These are phyloP conservation scores for Batillaria attramentaria DNA, from an alignment of 1,140 invertebrate species.

Conservation along the genomic window DNA sequence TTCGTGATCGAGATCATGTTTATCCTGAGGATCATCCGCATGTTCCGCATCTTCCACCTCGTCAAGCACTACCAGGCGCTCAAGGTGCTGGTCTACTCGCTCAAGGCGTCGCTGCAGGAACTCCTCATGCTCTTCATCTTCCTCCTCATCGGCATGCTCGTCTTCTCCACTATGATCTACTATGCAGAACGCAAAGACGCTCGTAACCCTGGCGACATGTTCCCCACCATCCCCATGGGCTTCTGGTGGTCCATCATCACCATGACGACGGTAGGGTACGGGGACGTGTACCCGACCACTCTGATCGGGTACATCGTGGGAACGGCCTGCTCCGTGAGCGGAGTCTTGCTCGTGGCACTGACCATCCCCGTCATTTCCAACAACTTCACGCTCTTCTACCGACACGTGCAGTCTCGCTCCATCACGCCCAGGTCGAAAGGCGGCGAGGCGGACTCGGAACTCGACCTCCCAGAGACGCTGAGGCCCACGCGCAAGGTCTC, in stretches of 20 bases:
- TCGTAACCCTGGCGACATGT: conserved; percentile 56
- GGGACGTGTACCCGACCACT: conserved; percentile 67
- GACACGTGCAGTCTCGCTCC: conserved; percentile 61
- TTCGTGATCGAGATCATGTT: conserved; percentile 66
- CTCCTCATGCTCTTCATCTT: conserved; percentile 91
- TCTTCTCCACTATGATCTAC: conserved; percentile 97
- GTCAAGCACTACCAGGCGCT: conserved; percentile 68
- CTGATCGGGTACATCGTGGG: conserved; percentile 75
- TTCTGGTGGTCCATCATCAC: conserved; percentile 77
- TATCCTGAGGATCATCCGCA: conserved; percentile 65
- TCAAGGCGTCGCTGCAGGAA: conserved; percentile 68
- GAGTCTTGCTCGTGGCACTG: conserved; percentile 64
- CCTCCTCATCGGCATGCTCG: conserved; percentile 96
- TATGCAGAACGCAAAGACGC: conserved; percentile 87
- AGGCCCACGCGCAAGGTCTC: conserved; percentile 52
- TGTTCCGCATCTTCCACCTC: conserved; percentile 70
- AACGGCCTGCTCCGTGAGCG: conserved; percentile 63
- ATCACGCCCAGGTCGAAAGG: conserved; percentile 41
- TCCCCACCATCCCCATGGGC: conserved; percentile 68
- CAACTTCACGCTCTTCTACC: conserved; percentile 69
- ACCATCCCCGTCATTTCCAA: conserved; percentile 70
- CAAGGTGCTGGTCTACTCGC: conserved; percentile 66
- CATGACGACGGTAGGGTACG: conserved; percentile 75
- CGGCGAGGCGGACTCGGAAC: conserved; percentile 28
- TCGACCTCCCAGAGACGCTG: conserved; percentile 38